These are phyloP conservation scores for Drosophila sechellia DNA, from an alignment of 1,140 invertebrate genomes.

Conservation along the genomic window DNA sequence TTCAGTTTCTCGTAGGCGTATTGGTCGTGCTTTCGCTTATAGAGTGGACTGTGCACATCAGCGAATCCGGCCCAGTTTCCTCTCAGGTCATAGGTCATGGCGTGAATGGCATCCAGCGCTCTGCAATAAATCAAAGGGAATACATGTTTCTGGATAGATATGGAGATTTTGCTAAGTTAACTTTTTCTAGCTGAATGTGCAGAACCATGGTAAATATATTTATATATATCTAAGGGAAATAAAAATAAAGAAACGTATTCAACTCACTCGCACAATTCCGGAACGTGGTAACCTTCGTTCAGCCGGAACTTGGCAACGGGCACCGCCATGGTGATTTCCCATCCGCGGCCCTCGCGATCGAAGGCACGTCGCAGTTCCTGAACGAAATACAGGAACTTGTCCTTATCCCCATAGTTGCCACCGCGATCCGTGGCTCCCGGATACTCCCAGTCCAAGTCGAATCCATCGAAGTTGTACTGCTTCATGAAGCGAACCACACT, in stretches of 20 bases:
- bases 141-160: not conserved
- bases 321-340: constrained; percentile 95
- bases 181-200: too few species aligned
- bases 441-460: constrained; percentile 94
- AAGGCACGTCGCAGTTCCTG: constrained; percentile 92
- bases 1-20: constrained; percentile 95
- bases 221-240: too few species aligned
- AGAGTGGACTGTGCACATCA: constrained; percentile 93
- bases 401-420: constrained; percentile 93
- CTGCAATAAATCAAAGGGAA: constrained; percentile 11
- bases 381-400: constrained; percentile 92
- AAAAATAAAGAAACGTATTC: too few species aligned
- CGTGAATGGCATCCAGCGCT: constrained; percentile 91
- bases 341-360: constrained; percentile 89
- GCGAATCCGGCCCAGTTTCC: constrained; percentile 97
- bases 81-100: constrained; percentile 96
- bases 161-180: too few species aligned
- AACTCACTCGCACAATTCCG: constrained; percentile 92
- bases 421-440: constrained; percentile 93
- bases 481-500: constrained; percentile 92
- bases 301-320: constrained; percentile 93
- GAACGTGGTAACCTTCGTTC: constrained; percentile 94
- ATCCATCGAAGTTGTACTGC: constrained; percentile 91
- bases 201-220: too few species aligned
- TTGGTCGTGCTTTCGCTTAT: constrained; percentile 93